These are phyloP conservation scores for Eristalinus aeneus DNA, from an alignment of 2,888 invertebrate genomes.

Conservation along the genomic window DNA sequence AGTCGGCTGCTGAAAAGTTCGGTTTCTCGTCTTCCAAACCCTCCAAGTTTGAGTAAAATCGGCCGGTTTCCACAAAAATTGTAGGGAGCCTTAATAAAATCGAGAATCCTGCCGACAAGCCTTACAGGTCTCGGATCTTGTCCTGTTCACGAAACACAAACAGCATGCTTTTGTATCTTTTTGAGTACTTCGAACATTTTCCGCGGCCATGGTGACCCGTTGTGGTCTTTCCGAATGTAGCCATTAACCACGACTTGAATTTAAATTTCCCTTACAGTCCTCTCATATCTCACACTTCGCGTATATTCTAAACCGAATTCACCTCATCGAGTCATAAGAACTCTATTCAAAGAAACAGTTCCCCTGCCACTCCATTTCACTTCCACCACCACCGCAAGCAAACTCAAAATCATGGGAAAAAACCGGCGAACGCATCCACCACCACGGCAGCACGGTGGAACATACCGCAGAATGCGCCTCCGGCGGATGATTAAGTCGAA, in stretches of 20 bases:
- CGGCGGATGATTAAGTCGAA: slow-evolving; percentile 67
- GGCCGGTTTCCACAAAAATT: too few species aligned
- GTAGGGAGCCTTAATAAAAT: too few species aligned
- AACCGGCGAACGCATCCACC: slow-evolving; percentile 23
- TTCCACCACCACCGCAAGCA: neutral
- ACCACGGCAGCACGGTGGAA: neutral
- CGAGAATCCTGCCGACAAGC: too few species aligned
- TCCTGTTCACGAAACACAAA: too few species aligned
- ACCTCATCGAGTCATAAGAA: too few species aligned
- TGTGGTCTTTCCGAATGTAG: neutral
- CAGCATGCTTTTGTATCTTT: too few species aligned
- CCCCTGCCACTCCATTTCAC: neutral
- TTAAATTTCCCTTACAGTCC: neutral
- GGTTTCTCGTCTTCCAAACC: too few species aligned
- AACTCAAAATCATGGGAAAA: slow-evolving; percentile 57
- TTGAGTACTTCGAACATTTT: too few species aligned
- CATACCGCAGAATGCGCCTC: slow-evolving; percentile 38
- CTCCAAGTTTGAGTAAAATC: too few species aligned
- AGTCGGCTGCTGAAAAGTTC: too few species aligned
- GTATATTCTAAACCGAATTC: neutral
- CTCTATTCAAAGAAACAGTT: neutral
- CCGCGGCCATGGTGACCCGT: too few species aligned
- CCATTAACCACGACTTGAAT: neutral
- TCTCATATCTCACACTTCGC: neutral
- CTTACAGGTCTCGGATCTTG: too few species aligned